Evolutionary conservation across 2,888 invertebrate genomes (phyloP).

Genomic region (Synergus japonicus): DNA sequence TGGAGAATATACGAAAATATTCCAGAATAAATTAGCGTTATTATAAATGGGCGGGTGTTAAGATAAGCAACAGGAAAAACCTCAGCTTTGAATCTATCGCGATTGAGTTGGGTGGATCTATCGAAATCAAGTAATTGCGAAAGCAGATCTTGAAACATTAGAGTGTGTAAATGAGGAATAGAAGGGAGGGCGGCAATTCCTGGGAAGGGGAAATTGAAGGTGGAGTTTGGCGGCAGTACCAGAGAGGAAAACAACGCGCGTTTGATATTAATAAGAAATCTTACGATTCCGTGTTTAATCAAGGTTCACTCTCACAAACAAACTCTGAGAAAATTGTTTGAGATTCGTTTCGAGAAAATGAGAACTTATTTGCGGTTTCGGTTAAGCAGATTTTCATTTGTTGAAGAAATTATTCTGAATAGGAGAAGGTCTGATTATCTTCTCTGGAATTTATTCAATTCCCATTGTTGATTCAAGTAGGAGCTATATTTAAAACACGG

Average conservation of each 20-base stretch:
- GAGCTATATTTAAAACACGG: background rate
- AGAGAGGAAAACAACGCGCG: slow-evolving; percentile 58
- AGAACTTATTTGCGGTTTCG: slow-evolving; percentile 2
- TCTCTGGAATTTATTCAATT: slow-evolving; percentile 1
- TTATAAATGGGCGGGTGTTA: slow-evolving; percentile 39
- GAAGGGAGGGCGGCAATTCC: slow-evolving; percentile 43
- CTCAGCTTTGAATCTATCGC: background rate
- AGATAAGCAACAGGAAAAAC: background rate
- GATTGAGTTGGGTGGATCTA: background rate
- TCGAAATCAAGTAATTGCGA: slow-evolving; percentile 50
- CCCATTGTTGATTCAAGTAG: background rate
- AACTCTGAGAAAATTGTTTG: slow-evolving; percentile 29
- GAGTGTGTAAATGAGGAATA: slow-evolving; percentile 67
- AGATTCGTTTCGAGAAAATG: slow-evolving; percentile 10
- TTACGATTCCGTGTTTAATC: slow-evolving; percentile 47
- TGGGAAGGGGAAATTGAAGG: slow-evolving; percentile 43
- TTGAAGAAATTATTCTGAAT: background rate
- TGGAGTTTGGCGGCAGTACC: slow-evolving; percentile 37
- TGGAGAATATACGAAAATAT: slow-evolving; percentile 53
- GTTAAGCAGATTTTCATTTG: slow-evolving; percentile 5
- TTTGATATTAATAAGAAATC: slow-evolving; percentile 68
- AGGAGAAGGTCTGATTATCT: background rate
- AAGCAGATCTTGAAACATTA: slow-evolving; percentile 57
- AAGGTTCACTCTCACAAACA: slow-evolving; percentile 42
- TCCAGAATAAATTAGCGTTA: slow-evolving; percentile 54